These are phyloP conservation scores for Erebia palarica DNA, from an alignment of 2,888 invertebrate species.

Conservation along the genomic window DNA sequence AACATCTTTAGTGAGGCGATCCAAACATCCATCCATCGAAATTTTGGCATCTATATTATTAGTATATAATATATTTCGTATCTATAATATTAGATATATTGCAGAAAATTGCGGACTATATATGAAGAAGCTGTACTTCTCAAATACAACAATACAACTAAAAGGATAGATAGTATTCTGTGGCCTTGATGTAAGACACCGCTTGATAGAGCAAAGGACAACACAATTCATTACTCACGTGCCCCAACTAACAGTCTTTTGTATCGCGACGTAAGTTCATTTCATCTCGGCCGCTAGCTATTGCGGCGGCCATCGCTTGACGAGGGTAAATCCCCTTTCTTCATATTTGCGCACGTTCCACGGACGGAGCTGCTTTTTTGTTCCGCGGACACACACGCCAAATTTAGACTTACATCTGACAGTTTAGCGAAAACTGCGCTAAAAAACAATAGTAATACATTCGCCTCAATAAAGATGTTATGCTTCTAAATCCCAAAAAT, in stretches of 20 bases:
- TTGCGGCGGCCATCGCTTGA: constrained; percentile 53
- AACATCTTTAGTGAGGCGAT: no score
- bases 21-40: no score
- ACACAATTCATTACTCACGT: constrained; percentile 24
- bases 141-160: no score
- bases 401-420: constrained; percentile 47
- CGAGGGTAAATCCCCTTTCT: constrained; percentile 25
- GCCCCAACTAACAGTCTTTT: constrained; percentile 36
- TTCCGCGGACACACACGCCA: constrained; percentile 50
- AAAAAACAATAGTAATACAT: constrained; percentile 16
- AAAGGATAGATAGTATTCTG: neutral
- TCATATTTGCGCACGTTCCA: constrained; percentile 43
- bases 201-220: neutral
- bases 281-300: constrained; percentile 67
- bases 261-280: constrained; percentile 42
- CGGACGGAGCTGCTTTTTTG: constrained; percentile 50
- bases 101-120: no score
- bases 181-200: neutral
- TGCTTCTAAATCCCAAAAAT: no score
- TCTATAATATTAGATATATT: no score
- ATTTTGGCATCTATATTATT: no score
- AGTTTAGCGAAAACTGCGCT: constrained; percentile 40
- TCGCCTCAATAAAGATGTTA: neutral
- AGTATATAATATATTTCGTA: no score
- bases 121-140: no score